A percentile compares a stretch with the other conserved stretches of the same genome.
These are phyloP conservation scores for Platalea minor DNA, from an alignment of 2,797 vertebrate species.

Conservation along the genomic window DNA sequence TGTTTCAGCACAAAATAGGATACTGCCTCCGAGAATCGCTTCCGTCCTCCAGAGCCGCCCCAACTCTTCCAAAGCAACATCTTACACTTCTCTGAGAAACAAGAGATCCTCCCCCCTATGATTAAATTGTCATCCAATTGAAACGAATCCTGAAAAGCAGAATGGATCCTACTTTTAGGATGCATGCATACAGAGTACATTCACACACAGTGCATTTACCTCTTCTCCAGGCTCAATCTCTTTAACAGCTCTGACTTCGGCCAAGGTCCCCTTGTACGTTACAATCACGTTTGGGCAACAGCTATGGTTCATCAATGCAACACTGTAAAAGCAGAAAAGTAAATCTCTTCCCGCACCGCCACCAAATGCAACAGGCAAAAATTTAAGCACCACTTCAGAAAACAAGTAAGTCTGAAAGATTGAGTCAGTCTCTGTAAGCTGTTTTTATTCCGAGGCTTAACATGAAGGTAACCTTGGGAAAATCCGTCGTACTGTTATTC, in stretches of 20 bases:
- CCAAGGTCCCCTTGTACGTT: conserved; percentile 87
- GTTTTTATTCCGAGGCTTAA: neutral
- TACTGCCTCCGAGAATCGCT: neutral
- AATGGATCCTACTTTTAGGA: neutral
- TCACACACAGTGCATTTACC: conserved; percentile 75
- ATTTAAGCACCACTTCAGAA: neutral
- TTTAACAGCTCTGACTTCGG: conserved; percentile 89
- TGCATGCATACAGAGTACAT: neutral
- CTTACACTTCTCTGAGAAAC: neutral
- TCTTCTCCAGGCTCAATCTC: conserved; percentile 89
- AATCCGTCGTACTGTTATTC: neutral
- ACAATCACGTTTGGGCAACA: conserved; percentile 95
- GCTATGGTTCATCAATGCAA: conserved; percentile 95
- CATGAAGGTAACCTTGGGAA: conserved; percentile 11
- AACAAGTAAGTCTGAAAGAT: neutral
- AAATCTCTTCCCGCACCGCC: neutral
- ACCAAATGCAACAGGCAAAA: neutral
- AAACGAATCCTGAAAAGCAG: neutral
- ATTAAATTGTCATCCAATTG: neutral
- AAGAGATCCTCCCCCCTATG: neutral
- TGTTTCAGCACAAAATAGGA: neutral
- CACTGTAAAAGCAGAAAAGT: conserved; percentile 72
- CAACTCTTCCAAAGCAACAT: neutral
- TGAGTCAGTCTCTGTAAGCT: neutral
- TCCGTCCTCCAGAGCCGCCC: neutral